Evolutionary conservation across 1,140 invertebrate species (phyloP), one percentile per base, ranked within the genome.

Genomic region (Brachionus rotundiformis): DNA sequence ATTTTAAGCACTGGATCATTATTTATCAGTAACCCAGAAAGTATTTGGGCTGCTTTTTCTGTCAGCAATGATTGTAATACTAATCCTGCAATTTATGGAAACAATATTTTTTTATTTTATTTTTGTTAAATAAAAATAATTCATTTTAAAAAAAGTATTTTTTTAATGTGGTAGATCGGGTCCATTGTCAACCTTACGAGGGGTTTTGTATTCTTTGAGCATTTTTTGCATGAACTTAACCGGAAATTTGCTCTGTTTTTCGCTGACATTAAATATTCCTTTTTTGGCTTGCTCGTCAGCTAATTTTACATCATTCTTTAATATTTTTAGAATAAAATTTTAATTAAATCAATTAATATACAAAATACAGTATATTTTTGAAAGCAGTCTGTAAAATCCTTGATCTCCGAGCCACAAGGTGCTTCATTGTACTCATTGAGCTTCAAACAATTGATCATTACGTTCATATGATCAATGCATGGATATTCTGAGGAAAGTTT

Each of bases 371-470:
- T 16, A 63, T 59, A 79, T 59, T 54, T 54, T 59, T 79, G 11
- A 79, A 59, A 79, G 19, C 76, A 79, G 31, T 79, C 47, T 11
- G 59, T 54, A 59, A 79, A 79, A 7, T 54, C 33, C 47, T 79
- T 79, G n/a, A 79, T 63, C 23, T 79, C 47, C 3, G 47, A 2
- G 3, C 47, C 59, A 79, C 76, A 79, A 2, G 76, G 76, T 61
- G 76, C 76, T 25, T 79, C 76, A 16, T 79, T 79, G 33, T 79
- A 79, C 13, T 79, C 76, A 59, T 79, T 79, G 2, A 31, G n/a
- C 31, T 79, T 79, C 47, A 79, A 79, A 63, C 76, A 79, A 31
- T 79, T 79, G 19, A 79, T 79, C 76, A 79, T 79, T 1, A 79
- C 47, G 27, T 79, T 79, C 76, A 79, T 79, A 8, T 44, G 19